phyloP scores from a whole-genome alignment of 1,140 invertebrate genomes.

The Ostrea edulis region DNA sequence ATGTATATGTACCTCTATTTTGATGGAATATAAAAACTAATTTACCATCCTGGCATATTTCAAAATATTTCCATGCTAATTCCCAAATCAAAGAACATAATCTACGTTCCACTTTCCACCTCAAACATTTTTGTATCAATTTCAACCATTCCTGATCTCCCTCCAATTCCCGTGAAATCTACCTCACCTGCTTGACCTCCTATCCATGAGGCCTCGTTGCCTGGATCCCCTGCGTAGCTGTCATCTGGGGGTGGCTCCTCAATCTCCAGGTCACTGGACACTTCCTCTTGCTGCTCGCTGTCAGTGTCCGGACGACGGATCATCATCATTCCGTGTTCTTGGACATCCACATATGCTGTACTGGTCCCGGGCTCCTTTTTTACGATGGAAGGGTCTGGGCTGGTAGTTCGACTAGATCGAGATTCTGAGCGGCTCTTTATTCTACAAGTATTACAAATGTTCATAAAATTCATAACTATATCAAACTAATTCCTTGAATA shows the following conservation, averaged over 20 bases:
- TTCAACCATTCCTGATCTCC: background rate
- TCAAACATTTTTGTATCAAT: background rate
- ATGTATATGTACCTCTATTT: too few relatives aligned
- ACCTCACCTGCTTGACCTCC: constrained; percentile 23
- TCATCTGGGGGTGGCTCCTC: constrained; percentile 44
- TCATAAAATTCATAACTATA: too few relatives aligned
- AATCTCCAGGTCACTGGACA: constrained; percentile 41
- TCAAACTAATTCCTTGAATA: too few relatives aligned
- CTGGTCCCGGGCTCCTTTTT: constrained; percentile 40
- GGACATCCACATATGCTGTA: constrained; percentile 33
- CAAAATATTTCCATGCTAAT: background rate
- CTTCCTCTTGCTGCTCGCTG: constrained; percentile 26
- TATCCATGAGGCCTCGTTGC: background rate
- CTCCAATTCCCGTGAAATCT: background rate
- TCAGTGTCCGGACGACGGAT: constrained; percentile 28
- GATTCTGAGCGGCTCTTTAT: constrained; percentile 3
- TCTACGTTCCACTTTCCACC: too few relatives aligned
- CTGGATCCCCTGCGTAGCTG: background rate
- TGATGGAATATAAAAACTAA: too few relatives aligned
- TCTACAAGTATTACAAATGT: background rate
- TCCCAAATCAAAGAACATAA: background rate
- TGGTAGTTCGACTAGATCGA: constrained; percentile 20
- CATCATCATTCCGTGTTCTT: constrained; percentile 37
- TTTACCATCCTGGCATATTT: too few relatives aligned
- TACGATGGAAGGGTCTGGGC: constrained; percentile 40